phyloP scores from a whole-genome alignment of 2,888 invertebrate genomes.

The Camptogramma bilineatum region DNA sequence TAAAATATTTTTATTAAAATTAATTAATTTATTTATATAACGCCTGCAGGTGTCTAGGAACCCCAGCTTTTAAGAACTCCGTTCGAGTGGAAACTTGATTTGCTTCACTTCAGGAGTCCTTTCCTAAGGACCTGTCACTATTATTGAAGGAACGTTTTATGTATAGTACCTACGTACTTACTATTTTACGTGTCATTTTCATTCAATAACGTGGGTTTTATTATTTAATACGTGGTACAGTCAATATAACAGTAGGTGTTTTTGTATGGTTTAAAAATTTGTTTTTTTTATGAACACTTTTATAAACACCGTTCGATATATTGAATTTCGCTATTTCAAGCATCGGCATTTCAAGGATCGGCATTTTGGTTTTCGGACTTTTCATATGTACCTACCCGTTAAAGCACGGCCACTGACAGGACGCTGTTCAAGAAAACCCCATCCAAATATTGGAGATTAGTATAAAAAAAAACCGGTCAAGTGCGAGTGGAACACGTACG shows the following conservation, averaged over 20 bases:
- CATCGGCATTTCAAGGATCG: too few species aligned
- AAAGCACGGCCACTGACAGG: too few species aligned
- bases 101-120: slow-evolving; percentile 2
- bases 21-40: neutral
- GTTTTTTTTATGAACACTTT: too few species aligned
- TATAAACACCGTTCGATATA: too few species aligned
- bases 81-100: slow-evolving; percentile 12
- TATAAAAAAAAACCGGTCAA: too few species aligned
- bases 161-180: neutral
- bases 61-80: slow-evolving; percentile 4
- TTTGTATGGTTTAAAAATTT: neutral
- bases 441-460: too few species aligned
- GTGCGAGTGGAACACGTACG: too few species aligned
- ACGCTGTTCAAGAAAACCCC: too few species aligned
- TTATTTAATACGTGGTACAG: neutral
- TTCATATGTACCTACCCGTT: too few species aligned
- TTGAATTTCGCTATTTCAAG: too few species aligned
- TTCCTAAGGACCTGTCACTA: neutral
- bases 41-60: neutral
- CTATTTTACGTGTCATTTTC: slow-evolving; percentile 5
- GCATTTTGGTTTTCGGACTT: too few species aligned
- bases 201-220: neutral
- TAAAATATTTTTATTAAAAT: too few species aligned
- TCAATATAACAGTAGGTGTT: neutral
- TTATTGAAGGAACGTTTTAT: neutral